Evolutionary conservation across 1,140 invertebrate genomes (phyloP).

Genomic region (Heliconius nattereri): DNA sequence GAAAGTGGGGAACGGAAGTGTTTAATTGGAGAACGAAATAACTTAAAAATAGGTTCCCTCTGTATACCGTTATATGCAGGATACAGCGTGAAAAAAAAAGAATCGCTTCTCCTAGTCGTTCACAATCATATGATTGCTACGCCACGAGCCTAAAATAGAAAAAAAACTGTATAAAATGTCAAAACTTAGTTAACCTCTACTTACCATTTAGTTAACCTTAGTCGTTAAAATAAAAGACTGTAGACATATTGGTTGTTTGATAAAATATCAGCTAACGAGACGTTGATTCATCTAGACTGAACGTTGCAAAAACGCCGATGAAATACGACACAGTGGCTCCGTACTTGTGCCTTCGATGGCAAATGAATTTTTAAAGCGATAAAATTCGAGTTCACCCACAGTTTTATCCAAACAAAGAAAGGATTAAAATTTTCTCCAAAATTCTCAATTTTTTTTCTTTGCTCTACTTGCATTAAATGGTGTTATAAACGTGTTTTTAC

Average conservation of each 20-base stretch:
- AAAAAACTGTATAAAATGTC: not conserved
- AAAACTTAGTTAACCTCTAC: not conserved
- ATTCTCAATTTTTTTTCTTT: not conserved
- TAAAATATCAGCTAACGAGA: conserved; percentile 9
- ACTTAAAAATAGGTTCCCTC: too few species aligned
- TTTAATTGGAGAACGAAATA: too few species aligned
- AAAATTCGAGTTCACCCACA: conserved; percentile 30
- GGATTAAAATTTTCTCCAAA: conserved; percentile 26
- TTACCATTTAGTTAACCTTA: not conserved
- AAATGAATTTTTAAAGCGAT: conserved; percentile 36
- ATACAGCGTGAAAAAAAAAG: too few species aligned
- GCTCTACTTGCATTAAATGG: not conserved
- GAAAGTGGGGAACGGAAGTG: too few species aligned
- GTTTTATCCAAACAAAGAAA: conserved; percentile 34
- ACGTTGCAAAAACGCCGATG: conserved; percentile 19
- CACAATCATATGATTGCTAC: too few species aligned
- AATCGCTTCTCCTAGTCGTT: too few species aligned
- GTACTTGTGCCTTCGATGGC: conserved; percentile 25
- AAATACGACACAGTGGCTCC: conserved; percentile 23
- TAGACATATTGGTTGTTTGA: not conserved
- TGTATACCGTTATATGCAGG: too few species aligned
- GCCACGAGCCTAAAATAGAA: too few species aligned
- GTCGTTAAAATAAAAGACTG: not conserved
- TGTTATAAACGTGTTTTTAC: not conserved
- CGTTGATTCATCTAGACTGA: conserved; percentile 6